phyloP scores from a whole-genome alignment of 1,140 invertebrate genomes.

The Brachionus paranguensis region DNA sequence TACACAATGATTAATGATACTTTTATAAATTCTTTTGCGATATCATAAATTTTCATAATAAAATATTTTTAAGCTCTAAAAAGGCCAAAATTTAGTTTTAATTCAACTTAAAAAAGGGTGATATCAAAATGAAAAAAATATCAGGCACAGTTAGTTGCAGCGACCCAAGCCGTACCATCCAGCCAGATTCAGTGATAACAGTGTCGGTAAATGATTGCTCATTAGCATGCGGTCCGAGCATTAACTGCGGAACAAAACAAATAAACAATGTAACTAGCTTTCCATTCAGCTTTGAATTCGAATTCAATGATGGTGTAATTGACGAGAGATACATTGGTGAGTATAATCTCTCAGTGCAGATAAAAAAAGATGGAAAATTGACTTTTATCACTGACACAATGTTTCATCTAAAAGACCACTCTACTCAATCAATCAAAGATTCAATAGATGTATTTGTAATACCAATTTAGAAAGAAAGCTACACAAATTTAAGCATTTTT shows the following conservation, averaged over 20 bases:
- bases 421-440: background rate
- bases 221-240: background rate
- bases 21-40: background rate
- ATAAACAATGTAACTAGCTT: background rate
- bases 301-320: conserved; percentile 9
- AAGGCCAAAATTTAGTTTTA: background rate
- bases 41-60: conserved; percentile 12
- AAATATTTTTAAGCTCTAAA: background rate
- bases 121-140: conserved; percentile 14
- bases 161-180: background rate
- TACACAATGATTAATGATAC: background rate
- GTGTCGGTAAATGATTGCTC: background rate
- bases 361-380: background rate
- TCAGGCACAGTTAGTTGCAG: background rate
- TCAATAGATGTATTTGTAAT: background rate
- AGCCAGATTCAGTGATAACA: background rate
- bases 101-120: background rate
- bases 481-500: background rate
- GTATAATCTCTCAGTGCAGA: background rate
- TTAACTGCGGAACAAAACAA: background rate
- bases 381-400: conserved; percentile 6
- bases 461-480: background rate
- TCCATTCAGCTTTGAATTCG: conserved; percentile 5
- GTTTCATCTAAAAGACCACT: background rate
- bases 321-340: conserved; percentile 5